Evolutionary conservation across 2,797 vertebrate genomes (phyloP).

Genomic region (Phyllotis vaccarum): DNA sequence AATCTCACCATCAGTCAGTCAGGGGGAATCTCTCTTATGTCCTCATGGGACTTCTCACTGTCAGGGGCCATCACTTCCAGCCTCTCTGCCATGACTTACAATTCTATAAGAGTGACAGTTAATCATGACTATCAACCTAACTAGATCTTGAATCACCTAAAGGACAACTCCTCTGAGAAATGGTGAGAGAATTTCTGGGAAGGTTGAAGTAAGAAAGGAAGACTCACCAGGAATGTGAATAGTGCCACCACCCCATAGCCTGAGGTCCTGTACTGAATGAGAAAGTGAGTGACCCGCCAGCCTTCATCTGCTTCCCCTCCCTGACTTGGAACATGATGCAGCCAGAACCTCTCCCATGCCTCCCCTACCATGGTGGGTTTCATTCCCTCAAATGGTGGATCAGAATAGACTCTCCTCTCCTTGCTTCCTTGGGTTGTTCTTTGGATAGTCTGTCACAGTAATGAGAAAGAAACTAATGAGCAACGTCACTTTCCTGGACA

Average conservation of each 20-base stretch:
- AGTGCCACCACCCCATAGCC: neutral
- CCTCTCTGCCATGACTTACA: neutral
- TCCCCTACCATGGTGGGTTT: neutral
- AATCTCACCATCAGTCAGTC: neutral
- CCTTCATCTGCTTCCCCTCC: no score
- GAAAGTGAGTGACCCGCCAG: neutral
- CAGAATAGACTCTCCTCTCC: neutral
- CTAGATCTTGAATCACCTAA: neutral
- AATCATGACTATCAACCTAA: neutral
- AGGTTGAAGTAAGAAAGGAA: neutral
- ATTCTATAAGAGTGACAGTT: neutral
- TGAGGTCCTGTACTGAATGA: neutral
- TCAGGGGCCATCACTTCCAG: accelerated
- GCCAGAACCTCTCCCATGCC: neutral
- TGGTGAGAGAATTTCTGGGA: neutral
- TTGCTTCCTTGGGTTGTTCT: neutral
- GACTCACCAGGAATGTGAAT: neutral
- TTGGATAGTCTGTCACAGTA: neutral
- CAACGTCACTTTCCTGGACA: neutral
- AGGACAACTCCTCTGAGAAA: neutral
- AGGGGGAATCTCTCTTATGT: neutral
- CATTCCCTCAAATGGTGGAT: neutral
- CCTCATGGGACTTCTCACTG: neutral
- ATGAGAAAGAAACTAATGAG: neutral
- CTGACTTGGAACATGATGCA: neutral